A percentile compares a stretch with the other conserved stretches of the same genome.
Conservation (phyloP, 2,797 vertebrate species). For the Megaceryle alcyon region DNA sequence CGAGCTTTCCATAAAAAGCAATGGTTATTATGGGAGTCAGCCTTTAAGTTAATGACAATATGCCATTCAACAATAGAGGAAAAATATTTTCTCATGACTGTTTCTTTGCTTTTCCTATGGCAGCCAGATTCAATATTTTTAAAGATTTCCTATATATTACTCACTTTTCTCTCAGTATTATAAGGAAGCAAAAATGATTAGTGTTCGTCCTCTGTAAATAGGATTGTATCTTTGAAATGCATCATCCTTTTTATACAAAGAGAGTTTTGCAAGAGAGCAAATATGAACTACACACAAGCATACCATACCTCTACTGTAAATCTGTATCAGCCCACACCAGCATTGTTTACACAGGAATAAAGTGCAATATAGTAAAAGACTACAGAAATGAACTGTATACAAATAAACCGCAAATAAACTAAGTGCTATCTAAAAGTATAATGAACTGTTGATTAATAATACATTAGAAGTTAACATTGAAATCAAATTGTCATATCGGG, state of each 20-base stretch:
- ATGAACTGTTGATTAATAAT: constrained; percentile 81
- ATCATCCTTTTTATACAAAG: not conserved
- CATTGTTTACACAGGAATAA: constrained; percentile 67
- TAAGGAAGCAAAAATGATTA: not conserved
- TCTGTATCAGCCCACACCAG: not conserved
- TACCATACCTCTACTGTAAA: not conserved
- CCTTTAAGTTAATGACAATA: not conserved
- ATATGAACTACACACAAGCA: not conserved
- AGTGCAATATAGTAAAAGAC: constrained; percentile 63
- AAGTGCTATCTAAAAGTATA: constrained; percentile 75
- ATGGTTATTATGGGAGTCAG: not conserved
- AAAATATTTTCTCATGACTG: not conserved
- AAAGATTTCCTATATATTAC: not conserved
- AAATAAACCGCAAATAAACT: constrained; percentile 76
- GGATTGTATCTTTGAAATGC: not conserved
- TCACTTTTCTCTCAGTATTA: not conserved
- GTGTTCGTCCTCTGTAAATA: not conserved
- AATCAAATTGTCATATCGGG: constrained; percentile 76
- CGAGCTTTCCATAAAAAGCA: not conserved
- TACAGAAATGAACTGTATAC: constrained; percentile 73
- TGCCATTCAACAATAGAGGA: not conserved
- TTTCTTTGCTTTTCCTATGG: not conserved
- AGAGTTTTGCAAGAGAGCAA: not conserved
- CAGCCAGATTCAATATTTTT: not conserved
- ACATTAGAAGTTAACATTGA: constrained; percentile 76